Base-by-base conservation (phyloP, 2,113 vertebrate genomes). In the Chrysochloris asiatica region DNA sequence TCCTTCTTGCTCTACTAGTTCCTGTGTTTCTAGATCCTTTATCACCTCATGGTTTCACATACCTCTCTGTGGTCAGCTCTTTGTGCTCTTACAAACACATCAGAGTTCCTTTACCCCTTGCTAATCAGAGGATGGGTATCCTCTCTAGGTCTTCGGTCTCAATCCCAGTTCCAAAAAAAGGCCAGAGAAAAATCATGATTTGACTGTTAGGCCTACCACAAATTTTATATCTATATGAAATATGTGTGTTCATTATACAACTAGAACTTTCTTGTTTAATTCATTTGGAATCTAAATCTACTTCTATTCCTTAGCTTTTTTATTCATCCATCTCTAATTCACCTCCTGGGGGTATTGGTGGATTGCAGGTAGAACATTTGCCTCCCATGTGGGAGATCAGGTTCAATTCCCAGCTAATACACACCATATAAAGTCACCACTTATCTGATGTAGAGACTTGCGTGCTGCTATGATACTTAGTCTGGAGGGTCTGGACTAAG, bases 1-100 rank as follows among this genome's bases (percentile, higher is more conserved):
- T 3, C 43, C 22, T 16, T 36, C 10, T 48, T 19, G 69, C 63
- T 47, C 2, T 33, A 6, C 47, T 5, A 0, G 33, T 36, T 47
- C 41, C 22, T 4, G 0, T 21, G 47, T 69, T 4, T 82, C 36
- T 65, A 92, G 65, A 41, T 3, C 41, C 59, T 59, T 30, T 8
- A 61, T 33, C 52, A 50, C 0, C n/a, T 83, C 33, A 3, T 2
- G 7, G 21, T 11, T 50, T 48, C 28, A 7, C 13, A 33, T 0
- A 17, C 24, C 12, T 38, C 48, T 10, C 50, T 0, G 0, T 0
- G 30, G 17, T 30, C 69, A 16, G n/a, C 24, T 3, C 22, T 0
- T 6, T 5, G 28, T 1, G 14, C 26, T 21, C 82, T 33, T 11
- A 6, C 50, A 4, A 16, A 45, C 26, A 28, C n/a, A 38, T 45